Evolutionary conservation across 1,140 invertebrate genomes (phyloP).

Genomic region (Zaprionus inermis): DNA sequence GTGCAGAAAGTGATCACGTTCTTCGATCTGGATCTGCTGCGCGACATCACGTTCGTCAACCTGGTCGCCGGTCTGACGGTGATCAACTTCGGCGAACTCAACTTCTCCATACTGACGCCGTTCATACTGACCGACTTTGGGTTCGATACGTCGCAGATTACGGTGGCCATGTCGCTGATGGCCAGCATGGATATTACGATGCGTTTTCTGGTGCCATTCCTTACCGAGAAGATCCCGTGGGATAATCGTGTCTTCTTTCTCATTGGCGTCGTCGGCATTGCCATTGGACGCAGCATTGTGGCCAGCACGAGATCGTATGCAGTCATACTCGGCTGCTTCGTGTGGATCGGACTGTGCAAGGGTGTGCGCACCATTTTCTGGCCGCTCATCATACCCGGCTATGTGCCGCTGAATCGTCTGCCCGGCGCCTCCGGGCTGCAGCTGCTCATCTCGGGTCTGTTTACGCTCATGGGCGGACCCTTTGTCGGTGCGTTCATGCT

Average conservation of each 20-base stretch:
- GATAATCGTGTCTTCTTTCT: conserved; percentile 89
- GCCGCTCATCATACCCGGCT: conserved; percentile 87
- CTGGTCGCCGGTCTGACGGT: conserved; percentile 88
- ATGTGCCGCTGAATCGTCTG: conserved; percentile 87
- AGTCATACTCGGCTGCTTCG: conserved; percentile 85
- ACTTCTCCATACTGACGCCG: conserved; percentile 89
- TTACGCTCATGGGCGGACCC: conserved; percentile 86
- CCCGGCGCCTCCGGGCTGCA: conserved; percentile 88
- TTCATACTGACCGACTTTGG: conserved; percentile 88
- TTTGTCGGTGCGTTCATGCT: conserved; percentile 85
- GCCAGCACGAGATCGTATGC: conserved; percentile 84
- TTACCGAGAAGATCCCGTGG: conserved; percentile 87
- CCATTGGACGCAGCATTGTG: conserved; percentile 86
- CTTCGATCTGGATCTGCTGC: conserved; percentile 88
- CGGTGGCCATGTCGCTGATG: conserved; percentile 87
- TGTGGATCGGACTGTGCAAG: conserved; percentile 87
- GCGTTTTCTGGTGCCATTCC: conserved; percentile 87
- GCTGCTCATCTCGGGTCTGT: conserved; percentile 86
- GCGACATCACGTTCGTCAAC: conserved; percentile 88
- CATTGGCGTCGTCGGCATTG: conserved; percentile 87
- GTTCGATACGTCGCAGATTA: conserved; percentile 86
- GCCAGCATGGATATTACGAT: conserved; percentile 86
- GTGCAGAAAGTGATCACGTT: conserved; percentile 86
- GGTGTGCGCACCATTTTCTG: conserved; percentile 88
- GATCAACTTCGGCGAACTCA: conserved; percentile 88